Evolutionary conservation across 2,888 invertebrate genomes (phyloP).

Genomic region (Lomographa bimaculata): DNA sequence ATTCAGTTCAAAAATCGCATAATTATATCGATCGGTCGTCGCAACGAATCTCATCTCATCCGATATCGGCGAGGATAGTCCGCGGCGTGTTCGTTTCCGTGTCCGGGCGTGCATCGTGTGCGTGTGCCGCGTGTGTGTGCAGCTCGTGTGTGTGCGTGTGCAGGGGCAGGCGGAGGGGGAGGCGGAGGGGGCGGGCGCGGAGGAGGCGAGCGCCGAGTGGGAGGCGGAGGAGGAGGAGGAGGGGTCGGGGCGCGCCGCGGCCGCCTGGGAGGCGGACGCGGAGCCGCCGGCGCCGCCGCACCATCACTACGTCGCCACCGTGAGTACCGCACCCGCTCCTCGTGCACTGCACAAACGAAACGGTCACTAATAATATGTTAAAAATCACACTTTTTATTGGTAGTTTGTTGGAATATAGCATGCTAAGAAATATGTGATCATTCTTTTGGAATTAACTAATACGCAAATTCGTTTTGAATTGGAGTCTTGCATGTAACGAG

Average conservation of each 20-base stretch:
- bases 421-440: no score
- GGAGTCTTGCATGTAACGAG: no score
- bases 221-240: slow-evolving; percentile 59
- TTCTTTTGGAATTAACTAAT: no score
- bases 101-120: neutral
- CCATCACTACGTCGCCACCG: slow-evolving; percentile 57
- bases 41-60: no score
- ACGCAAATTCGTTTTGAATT: no score
- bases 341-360: no score
- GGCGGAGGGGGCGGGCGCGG: slow-evolving; percentile 25
- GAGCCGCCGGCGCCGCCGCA: slow-evolving; percentile 37
- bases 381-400: no score
- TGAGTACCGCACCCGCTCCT: slow-evolving; percentile 33
- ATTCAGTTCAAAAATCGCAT: no score
- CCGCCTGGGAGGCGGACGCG: slow-evolving; percentile 49
- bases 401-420: no score
- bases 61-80: no score
- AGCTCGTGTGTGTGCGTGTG: slow-evolving; percentile 28
- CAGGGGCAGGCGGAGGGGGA: slow-evolving; percentile 24
- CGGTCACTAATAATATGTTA: no score
- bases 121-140: slow-evolving; percentile 19
- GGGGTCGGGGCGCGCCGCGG: slow-evolving; percentile 48
- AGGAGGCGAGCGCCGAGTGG: slow-evolving; percentile 54
- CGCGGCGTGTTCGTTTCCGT: neutral
- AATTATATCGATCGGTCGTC: no score